Evolutionary conservation across 2,113 vertebrate species (phyloP).

Genomic region (Noctilio leporinus): DNA sequence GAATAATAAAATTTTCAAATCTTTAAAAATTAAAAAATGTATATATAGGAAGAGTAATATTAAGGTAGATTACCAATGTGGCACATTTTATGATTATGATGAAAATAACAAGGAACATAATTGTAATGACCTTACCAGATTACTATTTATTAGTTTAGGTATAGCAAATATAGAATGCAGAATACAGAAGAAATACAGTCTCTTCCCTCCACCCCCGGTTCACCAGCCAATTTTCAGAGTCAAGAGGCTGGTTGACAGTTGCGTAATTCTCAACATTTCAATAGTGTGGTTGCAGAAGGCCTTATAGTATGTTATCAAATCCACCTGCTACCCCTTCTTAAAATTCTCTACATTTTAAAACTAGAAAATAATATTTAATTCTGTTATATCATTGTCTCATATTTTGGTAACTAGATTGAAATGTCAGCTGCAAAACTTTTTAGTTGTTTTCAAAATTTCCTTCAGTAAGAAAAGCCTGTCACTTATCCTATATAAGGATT

Average conservation of each 20-base stretch:
- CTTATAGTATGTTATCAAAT: slow-evolving; percentile 1
- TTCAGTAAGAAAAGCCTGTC: neutral
- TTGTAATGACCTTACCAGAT: neutral
- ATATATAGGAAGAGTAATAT: neutral
- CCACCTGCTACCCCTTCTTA: neutral
- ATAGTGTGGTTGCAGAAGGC: neutral
- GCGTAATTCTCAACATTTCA: neutral
- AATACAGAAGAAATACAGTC: neutral
- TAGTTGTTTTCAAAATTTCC: neutral
- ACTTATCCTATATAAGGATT: slow-evolving; percentile 81
- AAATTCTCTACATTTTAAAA: neutral
- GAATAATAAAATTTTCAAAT: too few relatives aligned
- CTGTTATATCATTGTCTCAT: neutral
- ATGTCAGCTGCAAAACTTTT: slow-evolving; percentile 25
- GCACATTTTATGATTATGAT: slow-evolving; percentile 31
- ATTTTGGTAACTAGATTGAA: slow-evolving; percentile 19
- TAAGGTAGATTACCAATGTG: neutral
- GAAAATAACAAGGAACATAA: slow-evolving; percentile 31
- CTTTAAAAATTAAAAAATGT: too few relatives aligned
- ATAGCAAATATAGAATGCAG: neutral
- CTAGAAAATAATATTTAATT: slow-evolving; percentile 8
- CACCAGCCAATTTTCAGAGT: neutral
- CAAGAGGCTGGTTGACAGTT: neutral
- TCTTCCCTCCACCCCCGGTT: neutral
- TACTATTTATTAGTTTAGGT: neutral